Evolutionary conservation across 2,797 vertebrate species (phyloP).

Genomic region (Phataginus tetradactyla): DNA sequence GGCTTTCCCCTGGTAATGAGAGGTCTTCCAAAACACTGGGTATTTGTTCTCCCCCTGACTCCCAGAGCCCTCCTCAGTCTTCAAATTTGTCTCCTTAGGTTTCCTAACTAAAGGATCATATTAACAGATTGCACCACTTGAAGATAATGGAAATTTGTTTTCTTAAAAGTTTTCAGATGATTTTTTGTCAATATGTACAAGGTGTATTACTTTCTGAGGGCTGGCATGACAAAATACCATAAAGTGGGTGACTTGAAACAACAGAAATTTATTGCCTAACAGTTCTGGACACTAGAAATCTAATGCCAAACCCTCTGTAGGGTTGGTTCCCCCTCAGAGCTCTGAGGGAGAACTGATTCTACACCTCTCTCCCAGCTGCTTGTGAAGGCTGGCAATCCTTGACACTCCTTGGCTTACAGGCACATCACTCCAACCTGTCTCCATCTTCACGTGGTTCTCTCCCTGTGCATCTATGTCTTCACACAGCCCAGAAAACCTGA

Average conservation of each 20-base stretch:
- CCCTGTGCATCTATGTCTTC: neutral
- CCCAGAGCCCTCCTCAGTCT: neutral
- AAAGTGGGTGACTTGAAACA: neutral
- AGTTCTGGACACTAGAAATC: neutral
- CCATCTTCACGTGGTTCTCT: neutral
- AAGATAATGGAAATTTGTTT: slow-evolving; percentile 58
- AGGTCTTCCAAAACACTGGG: neutral
- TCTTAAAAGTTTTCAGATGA: slow-evolving; percentile 49
- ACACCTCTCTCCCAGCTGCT: rapidly evolving
- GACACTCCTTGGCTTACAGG: neutral
- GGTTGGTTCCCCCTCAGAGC: too few relatives aligned
- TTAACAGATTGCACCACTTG: neutral
- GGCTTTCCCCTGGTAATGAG: neutral
- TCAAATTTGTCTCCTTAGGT: slow-evolving; percentile 45
- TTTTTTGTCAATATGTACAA: neutral
- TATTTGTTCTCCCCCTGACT: neutral
- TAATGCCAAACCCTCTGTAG: neutral
- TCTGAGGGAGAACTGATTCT: neutral
- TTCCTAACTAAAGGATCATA: slow-evolving; percentile 25
- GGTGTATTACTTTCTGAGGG: neutral
- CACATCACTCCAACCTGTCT: neutral
- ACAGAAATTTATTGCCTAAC: neutral
- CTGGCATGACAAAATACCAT: neutral
- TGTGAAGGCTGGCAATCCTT: rapidly evolving
- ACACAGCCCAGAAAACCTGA: neutral